These are phyloP conservation scores for Neodon shergylaensis DNA, from an alignment of 2,113 vertebrate species.

Conservation along the genomic window DNA sequence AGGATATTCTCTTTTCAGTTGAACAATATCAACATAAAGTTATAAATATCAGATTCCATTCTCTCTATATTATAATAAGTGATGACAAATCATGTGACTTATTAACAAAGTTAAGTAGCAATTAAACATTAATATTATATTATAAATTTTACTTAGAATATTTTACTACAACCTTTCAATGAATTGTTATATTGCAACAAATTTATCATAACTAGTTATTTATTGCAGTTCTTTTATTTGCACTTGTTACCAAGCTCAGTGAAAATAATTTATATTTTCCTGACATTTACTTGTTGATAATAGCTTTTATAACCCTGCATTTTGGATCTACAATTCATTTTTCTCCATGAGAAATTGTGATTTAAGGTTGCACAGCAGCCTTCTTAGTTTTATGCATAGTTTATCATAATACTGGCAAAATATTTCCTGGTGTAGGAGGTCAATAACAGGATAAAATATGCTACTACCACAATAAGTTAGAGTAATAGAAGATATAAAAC, in stretches of 20 bases:
- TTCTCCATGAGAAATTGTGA: conserved; percentile 61
- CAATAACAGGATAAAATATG: conserved; percentile 22
- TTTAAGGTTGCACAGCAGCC: conserved; percentile 69
- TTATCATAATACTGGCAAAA: conserved; percentile 54
- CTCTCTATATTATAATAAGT: conserved; percentile 34
- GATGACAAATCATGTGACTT: conserved; percentile 43
- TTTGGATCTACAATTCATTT: conserved; percentile 72
- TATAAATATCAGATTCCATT: not conserved
- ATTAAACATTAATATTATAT: conserved; percentile 64
- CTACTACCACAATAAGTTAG: conserved; percentile 53
- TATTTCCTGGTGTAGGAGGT: conserved; percentile 47
- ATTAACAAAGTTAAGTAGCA: conserved; percentile 38
- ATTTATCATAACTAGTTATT: conserved; percentile 70
- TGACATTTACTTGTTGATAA: conserved; percentile 73
- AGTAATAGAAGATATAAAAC: conserved; percentile 33
- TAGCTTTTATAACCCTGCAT: conserved; percentile 72
- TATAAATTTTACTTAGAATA: conserved; percentile 50
- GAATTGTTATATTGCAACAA: conserved; percentile 69
- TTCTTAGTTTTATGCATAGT: conserved; percentile 65
- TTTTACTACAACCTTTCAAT: conserved; percentile 75
- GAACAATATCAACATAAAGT: conserved; percentile 14
- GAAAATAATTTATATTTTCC: conserved; percentile 74
- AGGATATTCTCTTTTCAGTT: not conserved
- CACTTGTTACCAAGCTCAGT: conserved; percentile 52
- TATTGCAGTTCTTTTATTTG: conserved; percentile 66